Conservation (phyloP, 1,140 invertebrate species). For the Thaumetopoea pityocampa region DNA sequence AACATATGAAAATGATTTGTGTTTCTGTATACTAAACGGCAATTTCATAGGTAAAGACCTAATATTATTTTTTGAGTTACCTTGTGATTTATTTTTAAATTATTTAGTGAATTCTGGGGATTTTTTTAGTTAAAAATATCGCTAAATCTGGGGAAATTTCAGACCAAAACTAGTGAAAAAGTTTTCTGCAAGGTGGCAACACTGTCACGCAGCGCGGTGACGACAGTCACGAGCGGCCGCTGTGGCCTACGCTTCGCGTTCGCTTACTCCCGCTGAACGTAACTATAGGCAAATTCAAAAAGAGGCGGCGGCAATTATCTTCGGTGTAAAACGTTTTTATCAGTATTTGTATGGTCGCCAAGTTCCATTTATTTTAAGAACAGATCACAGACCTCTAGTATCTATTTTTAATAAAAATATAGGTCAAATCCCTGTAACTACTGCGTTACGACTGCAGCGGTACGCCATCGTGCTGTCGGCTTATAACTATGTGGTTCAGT, state of each 20-base stretch:
- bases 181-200: too few species aligned
- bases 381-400: constrained; percentile 22
- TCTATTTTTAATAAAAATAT: constrained; percentile 21
- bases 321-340: constrained; percentile 56
- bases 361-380: constrained; percentile 24
- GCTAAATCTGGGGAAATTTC: too few species aligned
- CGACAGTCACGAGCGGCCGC: constrained; percentile 36
- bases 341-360: constrained; percentile 51
- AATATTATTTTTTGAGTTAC: too few species aligned
- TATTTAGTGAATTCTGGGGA: too few species aligned
- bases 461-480: constrained; percentile 30
- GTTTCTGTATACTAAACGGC: too few species aligned
- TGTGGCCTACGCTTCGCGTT: constrained; percentile 64
- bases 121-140: too few species aligned
- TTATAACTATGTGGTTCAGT: constrained; percentile 29
- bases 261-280: constrained; percentile 52
- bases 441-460: constrained; percentile 24
- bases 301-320: constrained; percentile 71
- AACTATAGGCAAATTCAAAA: constrained; percentile 72
- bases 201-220: constrained; percentile 4
- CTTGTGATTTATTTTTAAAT: too few species aligned
- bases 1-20: too few species aligned
- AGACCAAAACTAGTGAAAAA: too few species aligned
- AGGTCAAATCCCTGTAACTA: constrained; percentile 20
- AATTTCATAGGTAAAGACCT: too few species aligned